Evolutionary conservation across 2,888 invertebrate species (phyloP).

Genomic region (Latrodectus elegans): DNA sequence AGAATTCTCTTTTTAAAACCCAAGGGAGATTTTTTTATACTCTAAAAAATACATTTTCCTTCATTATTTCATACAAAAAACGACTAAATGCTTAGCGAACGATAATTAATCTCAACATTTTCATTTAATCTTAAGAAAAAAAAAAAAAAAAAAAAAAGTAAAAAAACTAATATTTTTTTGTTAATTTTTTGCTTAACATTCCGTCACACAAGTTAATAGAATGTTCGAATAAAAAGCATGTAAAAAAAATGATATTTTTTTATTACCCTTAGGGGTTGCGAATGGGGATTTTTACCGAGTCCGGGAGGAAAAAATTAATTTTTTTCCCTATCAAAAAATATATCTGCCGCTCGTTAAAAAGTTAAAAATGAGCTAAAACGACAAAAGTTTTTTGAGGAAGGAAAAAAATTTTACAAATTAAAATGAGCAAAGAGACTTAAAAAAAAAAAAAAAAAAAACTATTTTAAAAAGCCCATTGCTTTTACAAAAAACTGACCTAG

Average conservation of each 20-base stretch:
- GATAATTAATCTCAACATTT: conserved; percentile 67
- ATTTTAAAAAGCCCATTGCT: conserved; percentile 41
- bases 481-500: conserved; percentile 42
- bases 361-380: conserved; percentile 23
- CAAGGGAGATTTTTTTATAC: conserved; percentile 40
- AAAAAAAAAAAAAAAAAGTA: conserved; percentile 19
- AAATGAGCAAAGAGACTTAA: not conserved
- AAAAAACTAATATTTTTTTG: not conserved
- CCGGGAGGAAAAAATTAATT: conserved; percentile 4
- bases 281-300: conserved; percentile 20
- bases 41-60: conserved; percentile 23
- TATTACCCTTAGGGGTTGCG: conserved; percentile 19
- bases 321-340: conserved; percentile 39
- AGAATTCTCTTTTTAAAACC: conserved; percentile 24
- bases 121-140: conserved; percentile 63
- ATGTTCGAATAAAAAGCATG: conserved; percentile 33
- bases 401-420: not conserved
- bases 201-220: conserved; percentile 42
- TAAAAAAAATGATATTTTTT: conserved; percentile 9
- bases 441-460: conserved; percentile 1
- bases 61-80: conserved; percentile 28
- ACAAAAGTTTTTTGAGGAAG: conserved; percentile 30
- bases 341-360: conserved; percentile 61
- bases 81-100: conserved; percentile 56
- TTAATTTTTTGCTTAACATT: conserved; percentile 17